Evolutionary conservation across 2,113 vertebrate species (phyloP), one percentile per base, ranked within the genome.

Genomic region (Coregonus clupeaformis): DNA sequence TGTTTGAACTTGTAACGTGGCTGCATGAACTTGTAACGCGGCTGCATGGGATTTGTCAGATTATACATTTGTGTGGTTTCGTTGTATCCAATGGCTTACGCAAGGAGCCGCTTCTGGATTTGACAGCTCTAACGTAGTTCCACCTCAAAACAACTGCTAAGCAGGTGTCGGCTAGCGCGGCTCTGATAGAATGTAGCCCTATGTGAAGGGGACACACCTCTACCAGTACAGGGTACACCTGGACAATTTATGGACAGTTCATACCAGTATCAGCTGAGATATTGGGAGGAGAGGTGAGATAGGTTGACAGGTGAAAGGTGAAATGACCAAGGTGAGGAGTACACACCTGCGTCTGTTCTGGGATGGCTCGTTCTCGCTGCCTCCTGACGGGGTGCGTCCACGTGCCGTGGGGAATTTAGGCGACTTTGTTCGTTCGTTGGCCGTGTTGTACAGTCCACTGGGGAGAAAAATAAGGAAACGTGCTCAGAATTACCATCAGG

Each of bases 371-470:
- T 94, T 94, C 82, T 95, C 95, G 0, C 94, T 96, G 66, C 94
- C 94, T 14, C 92, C 94, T 0, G 94, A 95, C 0, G 92, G 93
- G 67, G 94, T 93, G 24, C 91, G 90, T 36, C 88, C 89, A 14
- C 92, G 91, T 0, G 90, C 68, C 24, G 84, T 91, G 11, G 94
- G 94, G 82, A 96, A 96, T 84, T 96, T 96, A 1, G 95, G 95
- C 47, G 95, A 96, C 82, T 93, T 95, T 30, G 84, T 94, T 74
- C 91, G 90, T 70, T 96, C 95, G 55, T 42, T 92, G 82, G 94
- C 84, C 72, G 93, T 94, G 89, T 93, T 94, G 77, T 94, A 97
- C 36, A 97, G 89, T 6, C 95, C 95, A 45, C 95, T 96, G 69
- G 27, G 72, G 36, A 36, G 47, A 70, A 57, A 57, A 36, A 22